Percentiles rank a stretch among this genome's conserved stretches.
These are phyloP conservation scores for Gnathochromis pfefferi DNA, from an alignment of 2,113 vertebrate species.

Conservation along the genomic window DNA sequence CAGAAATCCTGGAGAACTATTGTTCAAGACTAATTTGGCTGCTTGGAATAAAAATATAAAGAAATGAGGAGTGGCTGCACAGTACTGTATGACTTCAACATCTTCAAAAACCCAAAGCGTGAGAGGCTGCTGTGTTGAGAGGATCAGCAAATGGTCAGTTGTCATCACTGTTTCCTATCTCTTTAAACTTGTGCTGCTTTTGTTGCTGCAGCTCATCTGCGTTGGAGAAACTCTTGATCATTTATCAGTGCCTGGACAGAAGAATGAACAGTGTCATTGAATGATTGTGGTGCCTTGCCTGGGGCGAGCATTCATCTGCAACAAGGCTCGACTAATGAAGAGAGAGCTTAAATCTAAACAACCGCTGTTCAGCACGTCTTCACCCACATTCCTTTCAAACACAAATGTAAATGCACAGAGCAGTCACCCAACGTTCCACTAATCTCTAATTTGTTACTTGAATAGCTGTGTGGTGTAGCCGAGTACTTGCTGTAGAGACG, in stretches of 20 bases:
- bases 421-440: not conserved
- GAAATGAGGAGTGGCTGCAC: not conserved
- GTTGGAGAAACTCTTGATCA: not conserved
- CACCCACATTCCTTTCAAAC: not conserved
- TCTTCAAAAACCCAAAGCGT: not conserved
- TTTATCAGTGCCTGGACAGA: constrained; percentile 16
- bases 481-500: not conserved
- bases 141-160: not conserved
- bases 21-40: not conserved
- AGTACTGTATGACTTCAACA: not conserved
- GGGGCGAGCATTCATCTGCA: not conserved
- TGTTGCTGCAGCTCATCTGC: not conserved
- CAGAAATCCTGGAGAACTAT: not conserved
- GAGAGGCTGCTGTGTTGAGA: not conserved
- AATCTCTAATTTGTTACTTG: constrained; percentile 21
- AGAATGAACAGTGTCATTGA: constrained; percentile 21
- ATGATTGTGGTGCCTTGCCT: constrained; percentile 11
- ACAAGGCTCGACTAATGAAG: constrained; percentile 41
- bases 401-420: not conserved
- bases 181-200: not conserved
- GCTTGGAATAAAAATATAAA: not conserved
- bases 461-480: not conserved
- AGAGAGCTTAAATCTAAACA: constrained; percentile 11
- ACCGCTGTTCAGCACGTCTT: not conserved
- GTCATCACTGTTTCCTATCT: not conserved